Percentiles rank a stretch among this genome's conserved stretches.
Conservation (phyloP, 2,113 vertebrate genomes). For the Dipodomys spectabilis region DNA sequence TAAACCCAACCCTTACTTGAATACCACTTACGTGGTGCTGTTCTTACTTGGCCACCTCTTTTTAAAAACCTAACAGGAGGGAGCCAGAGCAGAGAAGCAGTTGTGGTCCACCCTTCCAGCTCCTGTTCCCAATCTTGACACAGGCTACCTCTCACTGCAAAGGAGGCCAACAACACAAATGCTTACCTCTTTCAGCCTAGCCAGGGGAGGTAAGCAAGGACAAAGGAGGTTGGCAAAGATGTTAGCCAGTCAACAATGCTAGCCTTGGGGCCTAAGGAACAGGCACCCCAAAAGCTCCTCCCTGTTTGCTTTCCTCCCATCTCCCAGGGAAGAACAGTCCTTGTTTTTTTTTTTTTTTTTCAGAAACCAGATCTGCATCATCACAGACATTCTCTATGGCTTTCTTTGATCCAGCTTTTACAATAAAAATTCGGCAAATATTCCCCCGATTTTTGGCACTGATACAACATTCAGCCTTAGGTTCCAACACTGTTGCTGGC, state of each 20-base stretch:
- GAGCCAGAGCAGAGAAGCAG: background rate
- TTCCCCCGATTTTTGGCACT: background rate
- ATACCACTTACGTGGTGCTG: too few species aligned
- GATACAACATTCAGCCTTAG: background rate
- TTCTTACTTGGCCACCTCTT: too few species aligned
- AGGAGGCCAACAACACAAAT: background rate
- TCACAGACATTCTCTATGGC: background rate
- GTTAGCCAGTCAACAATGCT: background rate
- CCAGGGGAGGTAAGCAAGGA: background rate
- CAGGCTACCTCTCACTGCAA: background rate
- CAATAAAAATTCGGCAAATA: slow-evolving; percentile 35
- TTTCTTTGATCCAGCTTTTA: slow-evolving; percentile 31
- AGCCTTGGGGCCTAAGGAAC: background rate
- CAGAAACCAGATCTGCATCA: background rate
- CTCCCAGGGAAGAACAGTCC: background rate
- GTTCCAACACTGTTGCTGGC: background rate
- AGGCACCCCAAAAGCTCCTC: background rate
- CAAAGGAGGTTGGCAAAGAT: background rate
- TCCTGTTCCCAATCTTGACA: background rate
- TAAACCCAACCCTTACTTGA: too few species aligned
- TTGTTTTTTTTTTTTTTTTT: too few species aligned
- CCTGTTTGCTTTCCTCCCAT: background rate
- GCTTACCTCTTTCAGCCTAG: background rate
- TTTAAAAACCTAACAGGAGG: background rate
- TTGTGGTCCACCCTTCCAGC: background rate